Base-by-base conservation (phyloP, 2,888 invertebrate species). In the Oligia strigilis region DNA sequence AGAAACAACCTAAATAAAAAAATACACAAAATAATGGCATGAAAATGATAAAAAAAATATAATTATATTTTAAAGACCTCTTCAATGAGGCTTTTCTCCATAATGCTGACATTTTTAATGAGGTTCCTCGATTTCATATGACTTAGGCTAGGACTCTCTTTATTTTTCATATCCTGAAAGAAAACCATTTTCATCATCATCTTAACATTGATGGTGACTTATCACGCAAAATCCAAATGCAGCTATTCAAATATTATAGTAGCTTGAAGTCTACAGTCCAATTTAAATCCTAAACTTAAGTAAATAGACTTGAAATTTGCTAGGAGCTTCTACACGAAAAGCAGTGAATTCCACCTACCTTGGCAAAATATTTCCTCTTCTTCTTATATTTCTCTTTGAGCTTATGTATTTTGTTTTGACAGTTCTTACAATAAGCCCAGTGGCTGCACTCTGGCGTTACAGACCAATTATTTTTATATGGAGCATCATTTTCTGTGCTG, bases 31-130 rank as follows among this genome's bases (percentile, higher is more conserved):
- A 46, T 62, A n/a, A 17, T 62, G 29, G 0, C n/a, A 77, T 65
- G 29, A 58, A 64, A 49, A 52, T 64, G 9, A 40, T 6, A 4
- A 77, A 17, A 23, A 65, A 55, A n/a, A 14, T 14, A 49, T 17
- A 29, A 29, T 29, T 29, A 55, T 23, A 14, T 40, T 58, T 60
- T 79, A 72, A 84, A 87, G 91, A 96, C 97, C 96, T 96, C 96
- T 64, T 96, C 92, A 69, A 96, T 92, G 73, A 96, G 93, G 82
- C 75, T 91, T 82, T 91, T 90, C 89, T 96, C 96, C 90, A 94
- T 85, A 43, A 90, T 82, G 80, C 87, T 89, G 36, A 96, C 91
- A 81, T 94, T 93, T 90, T 91, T 94, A 93, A 95, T 89, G 11
- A 95, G 82, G 36, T 66, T 86, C 29, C 94, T 92, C 83, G 93